phyloP scores from a whole-genome alignment of 2,113 vertebrate species.

The Colius striatus region DNA sequence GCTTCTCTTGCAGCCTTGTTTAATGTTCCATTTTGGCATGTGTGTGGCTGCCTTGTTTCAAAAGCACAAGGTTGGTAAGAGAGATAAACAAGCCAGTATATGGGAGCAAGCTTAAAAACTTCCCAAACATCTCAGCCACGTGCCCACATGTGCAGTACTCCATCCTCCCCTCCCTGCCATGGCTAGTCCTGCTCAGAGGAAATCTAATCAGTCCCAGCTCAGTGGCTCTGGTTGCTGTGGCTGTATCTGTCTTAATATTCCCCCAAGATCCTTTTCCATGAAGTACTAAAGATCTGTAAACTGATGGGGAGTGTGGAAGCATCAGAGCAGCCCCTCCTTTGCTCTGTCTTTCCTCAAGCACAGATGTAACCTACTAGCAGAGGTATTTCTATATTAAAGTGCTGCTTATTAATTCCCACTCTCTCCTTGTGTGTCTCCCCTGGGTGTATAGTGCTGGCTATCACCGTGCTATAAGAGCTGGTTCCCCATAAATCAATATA shows the following conservation, averaged over 20 bases:
- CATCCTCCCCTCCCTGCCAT: fast-evolving
- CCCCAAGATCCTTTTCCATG: neutral
- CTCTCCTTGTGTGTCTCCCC: slow-evolving; percentile 1
- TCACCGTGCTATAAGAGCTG: slow-evolving; percentile 30
- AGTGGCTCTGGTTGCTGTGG: neutral
- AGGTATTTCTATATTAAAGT: slow-evolving; percentile 27
- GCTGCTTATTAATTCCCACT: slow-evolving; percentile 42
- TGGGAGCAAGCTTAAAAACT: neutral
- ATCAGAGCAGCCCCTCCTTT: neutral
- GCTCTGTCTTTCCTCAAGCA: neutral
- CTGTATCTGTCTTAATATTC: neutral
- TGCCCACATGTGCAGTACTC: neutral
- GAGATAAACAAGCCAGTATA: neutral
- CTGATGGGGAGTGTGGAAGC: neutral
- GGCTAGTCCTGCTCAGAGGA: neutral
- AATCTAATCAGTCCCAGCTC: neutral
- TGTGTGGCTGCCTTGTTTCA: neutral
- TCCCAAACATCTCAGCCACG: neutral
- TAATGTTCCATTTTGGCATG: fast-evolving
- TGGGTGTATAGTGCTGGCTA: neutral
- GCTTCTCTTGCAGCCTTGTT: neutral
- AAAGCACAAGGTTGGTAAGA: fast-evolving
- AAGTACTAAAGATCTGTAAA: neutral
- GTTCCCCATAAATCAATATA: slow-evolving; percentile 31
- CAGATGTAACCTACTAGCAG: neutral